Base-by-base conservation (phyloP, 1,140 invertebrate species). In the Vollenhovia emeryi region DNA sequence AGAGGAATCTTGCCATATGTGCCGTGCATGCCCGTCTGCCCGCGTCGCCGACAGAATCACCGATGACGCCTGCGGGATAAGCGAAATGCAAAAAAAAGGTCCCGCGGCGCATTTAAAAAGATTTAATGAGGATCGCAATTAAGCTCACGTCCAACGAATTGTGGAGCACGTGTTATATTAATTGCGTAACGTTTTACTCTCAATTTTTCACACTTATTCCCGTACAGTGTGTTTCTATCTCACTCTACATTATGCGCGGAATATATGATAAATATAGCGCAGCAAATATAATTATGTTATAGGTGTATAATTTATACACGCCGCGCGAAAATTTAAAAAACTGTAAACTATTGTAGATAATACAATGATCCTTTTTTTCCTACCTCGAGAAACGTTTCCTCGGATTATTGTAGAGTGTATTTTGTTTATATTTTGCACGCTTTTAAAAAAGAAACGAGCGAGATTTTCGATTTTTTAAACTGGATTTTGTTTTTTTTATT, bases 1-100 rank as follows among this genome's bases (percentile, higher is more conserved):
- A n/a, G 74, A 21, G 30, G 43, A 57, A 68, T 66, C 27, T 66
- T 66, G 60, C 52, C 24, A 52, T 66, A 50, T 21, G 30, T 21
- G 59, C n/a, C 15, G 30, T 21, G 59, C n/a, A 33, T n/a, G 30
- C 27, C 30, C 50, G 50, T 55, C 18, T 30, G 36, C 18, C 6
- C 50, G 52, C 21, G 57, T 55, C 24, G 21, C 48, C 15, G 30
- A 71, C 50, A 30, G 78, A 71, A 71, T 57, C 57, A 59, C 52
- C 66, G 66, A 82, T 71, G 36, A 82, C 45, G 59, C 62, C n/a
- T 57, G 78, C 24, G 50, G 36, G 36, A 57, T 21, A 24, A 68
- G 50, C 57, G 43, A 11, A 36, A 40, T 40, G 55, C 21, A 33
- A 30, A 27, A n/a, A 57, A 15, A 55, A 33, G 73, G 45, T 79